Evolutionary conservation across 2,888 invertebrate species (phyloP).

Genomic region (Acanthoscelides obtectus): DNA sequence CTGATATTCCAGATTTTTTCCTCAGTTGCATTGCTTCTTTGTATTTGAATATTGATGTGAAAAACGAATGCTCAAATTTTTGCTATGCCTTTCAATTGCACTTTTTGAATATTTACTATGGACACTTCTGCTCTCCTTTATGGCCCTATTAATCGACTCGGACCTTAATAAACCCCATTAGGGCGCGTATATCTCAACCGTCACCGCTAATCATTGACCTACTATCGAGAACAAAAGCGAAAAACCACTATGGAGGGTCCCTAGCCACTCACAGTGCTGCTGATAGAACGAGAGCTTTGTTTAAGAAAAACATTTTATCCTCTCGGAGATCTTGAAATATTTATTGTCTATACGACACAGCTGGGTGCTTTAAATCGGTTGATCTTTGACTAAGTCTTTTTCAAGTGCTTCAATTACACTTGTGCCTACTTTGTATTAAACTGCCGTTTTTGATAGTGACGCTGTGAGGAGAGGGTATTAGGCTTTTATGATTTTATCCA

Average conservation of each 20-base stretch:
- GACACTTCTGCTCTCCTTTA: too few species aligned
- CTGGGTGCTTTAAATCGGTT: conserved; percentile 21
- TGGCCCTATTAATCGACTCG: too few species aligned
- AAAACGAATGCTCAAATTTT: too few species aligned
- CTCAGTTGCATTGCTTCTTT: too few species aligned
- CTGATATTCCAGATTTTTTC: too few species aligned
- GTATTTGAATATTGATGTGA: too few species aligned
- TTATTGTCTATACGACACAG: conserved; percentile 30
- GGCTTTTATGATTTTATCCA: neutral
- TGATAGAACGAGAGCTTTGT: conserved; percentile 26
- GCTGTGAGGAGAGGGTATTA: neutral
- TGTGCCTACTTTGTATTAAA: conserved; percentile 9
- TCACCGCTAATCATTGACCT: neutral
- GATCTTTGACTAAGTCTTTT: conserved; percentile 14
- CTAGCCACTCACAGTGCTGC: neutral
- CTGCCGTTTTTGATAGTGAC: neutral
- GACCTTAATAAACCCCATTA: neutral
- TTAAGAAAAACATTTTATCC: conserved; percentile 29
- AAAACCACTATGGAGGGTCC: conserved; percentile 4
- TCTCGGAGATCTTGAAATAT: conserved; percentile 31
- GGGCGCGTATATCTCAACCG: conserved; percentile 8
- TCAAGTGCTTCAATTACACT: conserved; percentile 1
- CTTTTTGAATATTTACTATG: too few species aligned
- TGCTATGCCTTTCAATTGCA: too few species aligned
- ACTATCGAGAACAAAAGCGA: neutral